A percentile compares a stretch with the other conserved stretches of the same genome.
These are phyloP conservation scores for Eretmocerus hayati DNA, from an alignment of 2,888 invertebrate genomes.

Conservation along the genomic window DNA sequence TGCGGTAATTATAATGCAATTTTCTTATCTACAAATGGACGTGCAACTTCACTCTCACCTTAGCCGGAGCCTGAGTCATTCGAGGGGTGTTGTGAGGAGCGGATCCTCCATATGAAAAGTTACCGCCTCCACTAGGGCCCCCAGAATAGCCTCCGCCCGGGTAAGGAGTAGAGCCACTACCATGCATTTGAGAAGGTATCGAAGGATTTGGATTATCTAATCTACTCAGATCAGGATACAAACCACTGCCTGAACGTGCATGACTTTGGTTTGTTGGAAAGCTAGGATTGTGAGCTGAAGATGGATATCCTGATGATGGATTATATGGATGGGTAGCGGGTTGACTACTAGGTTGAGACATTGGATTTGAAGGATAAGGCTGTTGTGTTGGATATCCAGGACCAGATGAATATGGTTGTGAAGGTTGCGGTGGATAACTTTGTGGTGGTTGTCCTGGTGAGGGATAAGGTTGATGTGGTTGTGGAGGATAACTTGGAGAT, in stretches of 20 bases:
- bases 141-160: slow-evolving; percentile 35
- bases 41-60: slow-evolving; percentile 46
- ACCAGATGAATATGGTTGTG: slow-evolving; percentile 20
- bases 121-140: slow-evolving; percentile 38
- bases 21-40: too few relatives aligned
- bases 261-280: slow-evolving; percentile 7
- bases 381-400: slow-evolving; percentile 14
- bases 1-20: too few relatives aligned
- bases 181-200: slow-evolving; percentile 8
- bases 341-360: slow-evolving; percentile 11
- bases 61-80: slow-evolving; percentile 28
- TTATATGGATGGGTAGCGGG: slow-evolving; percentile 15
- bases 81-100: slow-evolving; percentile 32
- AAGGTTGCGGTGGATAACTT: slow-evolving; percentile 6
- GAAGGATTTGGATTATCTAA: slow-evolving; percentile 23
- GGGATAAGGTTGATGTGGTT: slow-evolving; percentile 35
- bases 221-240: slow-evolving; percentile 27
- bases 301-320: slow-evolving; percentile 19
- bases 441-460: slow-evolving; percentile 30
- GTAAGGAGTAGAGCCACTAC: slow-evolving; percentile 24
- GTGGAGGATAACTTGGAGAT: slow-evolving; percentile 12
- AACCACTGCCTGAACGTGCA: slow-evolving; percentile 9
- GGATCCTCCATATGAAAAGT: slow-evolving; percentile 29
- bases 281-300: slow-evolving; percentile 19
- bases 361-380: slow-evolving; percentile 13